Base-by-base conservation (phyloP, 1,140 invertebrate species). In the Eurosta solidaginis region DNA sequence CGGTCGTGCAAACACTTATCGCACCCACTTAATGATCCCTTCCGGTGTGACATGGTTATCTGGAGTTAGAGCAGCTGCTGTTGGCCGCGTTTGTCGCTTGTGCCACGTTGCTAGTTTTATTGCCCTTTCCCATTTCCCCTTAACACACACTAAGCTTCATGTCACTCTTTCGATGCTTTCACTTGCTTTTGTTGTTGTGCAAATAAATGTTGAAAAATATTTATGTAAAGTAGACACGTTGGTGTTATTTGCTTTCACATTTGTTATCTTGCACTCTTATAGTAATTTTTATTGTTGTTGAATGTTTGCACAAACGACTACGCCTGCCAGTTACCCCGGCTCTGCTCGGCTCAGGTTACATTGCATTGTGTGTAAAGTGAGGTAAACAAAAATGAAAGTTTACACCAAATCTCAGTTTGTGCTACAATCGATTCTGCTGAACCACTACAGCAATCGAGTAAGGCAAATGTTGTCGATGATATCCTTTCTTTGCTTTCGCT, bases 301-400 rank as follows among this genome's bases (percentile, higher is more conserved):
- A n/a, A 20, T 68, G 9, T 68, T 68, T 22, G 59, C 59, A 40
- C 59, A 68, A 20, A 40, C 29, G 27, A 9, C 22, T 20, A 20
- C 17, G 59, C 33, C 27, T n/a, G 27, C 27, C 6, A 40, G n/a
- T n/a, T n/a, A 40, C 33, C 33, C 59, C 59, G 20, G 59, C n/a
- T n/a, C n/a, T n/a, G n/a, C n/a, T n/a, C 59, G 59, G 59, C 33
- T 68, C 59, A 36, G 59, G 40, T 68, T 68, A 33, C 33, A 40
- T 42, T 42, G 17, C 33, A 22, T 68, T 68, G 59, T 40, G 17
- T 29, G 50, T 25, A 25, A 25, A 22, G 20, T n/a, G 20, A 3
- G 20, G 6, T 54, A 44, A 74, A 29, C 59, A 79, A 79, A 74
- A 77, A 74, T 29, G 75, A 79, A 79, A 79, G 74, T 79, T 79